Percentiles rank a stretch among this genome's conserved stretches.
Evolutionary conservation across 2,888 invertebrate genomes (phyloP).

Genomic region (Pasiphila rectangulata): DNA sequence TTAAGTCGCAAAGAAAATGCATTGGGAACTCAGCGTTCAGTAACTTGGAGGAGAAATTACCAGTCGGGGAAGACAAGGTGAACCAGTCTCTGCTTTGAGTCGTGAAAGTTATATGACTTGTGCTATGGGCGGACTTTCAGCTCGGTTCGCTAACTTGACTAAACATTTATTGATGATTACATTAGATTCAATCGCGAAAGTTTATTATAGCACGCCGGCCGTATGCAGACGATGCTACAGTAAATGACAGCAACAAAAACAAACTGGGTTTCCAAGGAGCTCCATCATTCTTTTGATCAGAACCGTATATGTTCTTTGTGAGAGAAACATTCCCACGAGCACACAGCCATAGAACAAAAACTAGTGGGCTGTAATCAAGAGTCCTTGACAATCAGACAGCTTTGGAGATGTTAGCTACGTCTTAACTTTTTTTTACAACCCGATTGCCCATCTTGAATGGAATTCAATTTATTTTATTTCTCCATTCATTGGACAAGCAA

Average conservation of each 20-base stretch:
- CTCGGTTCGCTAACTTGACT: slow-evolving; percentile 36
- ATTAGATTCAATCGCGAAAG: slow-evolving; percentile 27
- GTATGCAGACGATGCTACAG: slow-evolving; percentile 8
- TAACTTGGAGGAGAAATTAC: slow-evolving; percentile 65
- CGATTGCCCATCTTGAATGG: slow-evolving; percentile 31
- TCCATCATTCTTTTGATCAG: slow-evolving; percentile 29
- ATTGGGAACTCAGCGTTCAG: slow-evolving; percentile 56
- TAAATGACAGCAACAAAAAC: slow-evolving; percentile 26
- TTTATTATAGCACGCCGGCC: slow-evolving; percentile 10
- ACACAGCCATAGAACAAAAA: slow-evolving; percentile 40
- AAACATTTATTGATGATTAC: slow-evolving; percentile 30
- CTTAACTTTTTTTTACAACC: slow-evolving; percentile 31
- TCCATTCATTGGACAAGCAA: slow-evolving; percentile 32
- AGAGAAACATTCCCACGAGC: slow-evolving; percentile 41
- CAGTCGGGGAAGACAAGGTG: slow-evolving; percentile 59
- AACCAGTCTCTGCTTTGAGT: slow-evolving; percentile 58
- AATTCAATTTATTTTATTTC: slow-evolving; percentile 38
- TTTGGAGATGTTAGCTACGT: slow-evolving; percentile 35
- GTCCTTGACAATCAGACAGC: slow-evolving; percentile 48
- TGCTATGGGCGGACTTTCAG: slow-evolving; percentile 29
- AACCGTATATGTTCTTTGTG: slow-evolving; percentile 39
- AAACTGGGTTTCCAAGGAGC: slow-evolving; percentile 31
- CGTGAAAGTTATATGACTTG: slow-evolving; percentile 72
- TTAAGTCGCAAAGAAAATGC: slow-evolving; percentile 70
- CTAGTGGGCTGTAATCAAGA: slow-evolving; percentile 36